phyloP scores from a whole-genome alignment of 2,113 vertebrate genomes.

The Meleagris gallopavo region DNA sequence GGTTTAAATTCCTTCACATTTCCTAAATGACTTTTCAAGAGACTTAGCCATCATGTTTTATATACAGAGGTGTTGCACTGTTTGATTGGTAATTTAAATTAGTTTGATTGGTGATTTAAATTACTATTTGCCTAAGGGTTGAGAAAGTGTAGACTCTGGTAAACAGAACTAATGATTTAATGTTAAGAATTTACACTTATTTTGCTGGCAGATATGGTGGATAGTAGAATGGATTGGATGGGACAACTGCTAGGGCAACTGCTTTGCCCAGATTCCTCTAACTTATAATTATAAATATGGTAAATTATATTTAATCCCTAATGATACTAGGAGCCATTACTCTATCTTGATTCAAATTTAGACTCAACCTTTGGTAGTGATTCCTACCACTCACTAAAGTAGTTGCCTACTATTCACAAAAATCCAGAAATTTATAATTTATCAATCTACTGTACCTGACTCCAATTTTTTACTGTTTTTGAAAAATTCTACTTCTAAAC shows the following conservation, averaged over 20 bases:
- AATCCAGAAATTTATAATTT: background rate
- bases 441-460: background rate
- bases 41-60: background rate
- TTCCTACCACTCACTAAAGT: background rate
- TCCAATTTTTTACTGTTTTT: background rate
- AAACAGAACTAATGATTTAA: background rate
- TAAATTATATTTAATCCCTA: background rate
- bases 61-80: background rate
- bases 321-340: background rate
- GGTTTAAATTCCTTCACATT: background rate
- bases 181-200: background rate
- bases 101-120: background rate
- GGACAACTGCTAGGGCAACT: background rate
- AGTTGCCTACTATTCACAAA: background rate
- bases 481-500: background rate
- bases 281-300: background rate
- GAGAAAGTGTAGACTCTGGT: background rate
- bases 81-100: background rate
- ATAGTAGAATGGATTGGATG: background rate
- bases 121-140: background rate
- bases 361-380: background rate
- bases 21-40: constrained; percentile 8
- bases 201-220: background rate
- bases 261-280: background rate
- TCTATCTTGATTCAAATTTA: background rate